Evolutionary conservation across 2,888 invertebrate genomes (phyloP), one percentile per base, ranked within the genome.

Genomic region (Silvanus unidentatus): DNA sequence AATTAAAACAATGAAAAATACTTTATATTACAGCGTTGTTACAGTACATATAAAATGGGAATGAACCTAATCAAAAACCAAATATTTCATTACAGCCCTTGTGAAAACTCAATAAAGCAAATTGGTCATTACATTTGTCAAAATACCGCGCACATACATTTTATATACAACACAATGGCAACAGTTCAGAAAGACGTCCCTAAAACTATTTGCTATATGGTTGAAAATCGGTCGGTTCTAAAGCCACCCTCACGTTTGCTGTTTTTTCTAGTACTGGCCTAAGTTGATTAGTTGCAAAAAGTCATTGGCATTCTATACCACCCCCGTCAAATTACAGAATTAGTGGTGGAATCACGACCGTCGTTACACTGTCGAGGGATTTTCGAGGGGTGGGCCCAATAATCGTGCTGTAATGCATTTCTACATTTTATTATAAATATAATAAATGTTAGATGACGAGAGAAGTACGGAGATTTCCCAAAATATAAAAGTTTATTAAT

Each of bases 281-380:
- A 54, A 57, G 49, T 57, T 54, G 54, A 57, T 57, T 57, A 57
- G 53, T 45, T 37, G 47, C 43, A 51, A 45, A 52, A 55, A 57
- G 57, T 57, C 57, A 50, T 50, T 46, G 48, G 45, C 43, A 45
- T 49, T 32, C 45, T 40, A 35, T 43, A 44, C 44, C 49, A 47
- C 54, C 51, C 49, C 46, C 44, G 47, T 47, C 47, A 53, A 58
- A 54, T 58, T 52, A 49, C 45, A 49, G 52, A 56, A 58, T 58
- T 58, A 58, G 58, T 50, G 58, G 58, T 52, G 42, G 54, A 56
- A 58, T 58, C 58, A 58, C 58, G 44, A 52, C 45, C 49, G 46
- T 50, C 51, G 45, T 52, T 52, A 54, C n/a, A 5, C n/a, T 32
- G 13, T 32, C 8, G 22, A 22, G 22, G 8, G 22, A 9, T 32